Percentiles rank a stretch among this genome's conserved stretches.
These are phyloP conservation scores for Elmis aenea DNA, from an alignment of 2,888 invertebrate genomes.

Conservation along the genomic window DNA sequence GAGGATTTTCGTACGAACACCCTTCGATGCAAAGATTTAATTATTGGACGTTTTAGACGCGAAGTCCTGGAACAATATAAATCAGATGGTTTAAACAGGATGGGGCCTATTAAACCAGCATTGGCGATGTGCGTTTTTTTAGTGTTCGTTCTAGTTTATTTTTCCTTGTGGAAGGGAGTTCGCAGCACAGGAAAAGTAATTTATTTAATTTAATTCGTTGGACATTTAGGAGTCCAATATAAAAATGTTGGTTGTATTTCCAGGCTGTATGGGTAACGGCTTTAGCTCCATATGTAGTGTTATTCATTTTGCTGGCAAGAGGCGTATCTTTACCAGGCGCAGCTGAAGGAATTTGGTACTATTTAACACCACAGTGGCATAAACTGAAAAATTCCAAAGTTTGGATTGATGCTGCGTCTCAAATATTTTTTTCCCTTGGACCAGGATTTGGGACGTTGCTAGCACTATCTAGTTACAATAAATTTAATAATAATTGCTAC, in stretches of 20 bases:
- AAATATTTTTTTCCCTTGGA: slow-evolving; percentile 90
- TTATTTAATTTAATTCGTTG: too few species aligned
- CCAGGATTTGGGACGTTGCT: slow-evolving; percentile 89
- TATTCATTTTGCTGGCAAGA: slow-evolving; percentile 76
- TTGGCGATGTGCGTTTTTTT: slow-evolving; percentile 85
- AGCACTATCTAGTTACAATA: slow-evolving; percentile 89
- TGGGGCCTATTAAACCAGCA: slow-evolving; percentile 86
- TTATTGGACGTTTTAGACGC: slow-evolving; percentile 58
- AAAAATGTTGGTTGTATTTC: too few species aligned
- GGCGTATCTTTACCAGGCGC: slow-evolving; percentile 86
- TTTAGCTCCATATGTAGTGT: slow-evolving; percentile 83
- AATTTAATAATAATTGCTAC: slow-evolving; percentile 86
- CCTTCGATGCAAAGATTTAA: too few species aligned
- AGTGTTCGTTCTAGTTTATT: slow-evolving; percentile 90
- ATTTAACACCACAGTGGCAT: slow-evolving; percentile 85
- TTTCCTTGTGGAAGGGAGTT: slow-evolving; percentile 94
- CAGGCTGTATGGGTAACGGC: slow-evolving; percentile 96
- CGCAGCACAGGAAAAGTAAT: slow-evolving; percentile 86
- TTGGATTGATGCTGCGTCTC: slow-evolving; percentile 92
- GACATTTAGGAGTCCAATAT: too few species aligned
- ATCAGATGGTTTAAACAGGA: slow-evolving; percentile 75
- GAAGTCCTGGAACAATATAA: slow-evolving; percentile 80
- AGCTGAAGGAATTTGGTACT: slow-evolving; percentile 78
- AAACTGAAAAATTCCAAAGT: slow-evolving; percentile 75
- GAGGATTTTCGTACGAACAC: too few species aligned